A percentile compares a stretch with the other conserved stretches of the same genome.
phyloP scores from a whole-genome alignment of 2,113 vertebrate species.

The Myrmophylax atrothorax region DNA sequence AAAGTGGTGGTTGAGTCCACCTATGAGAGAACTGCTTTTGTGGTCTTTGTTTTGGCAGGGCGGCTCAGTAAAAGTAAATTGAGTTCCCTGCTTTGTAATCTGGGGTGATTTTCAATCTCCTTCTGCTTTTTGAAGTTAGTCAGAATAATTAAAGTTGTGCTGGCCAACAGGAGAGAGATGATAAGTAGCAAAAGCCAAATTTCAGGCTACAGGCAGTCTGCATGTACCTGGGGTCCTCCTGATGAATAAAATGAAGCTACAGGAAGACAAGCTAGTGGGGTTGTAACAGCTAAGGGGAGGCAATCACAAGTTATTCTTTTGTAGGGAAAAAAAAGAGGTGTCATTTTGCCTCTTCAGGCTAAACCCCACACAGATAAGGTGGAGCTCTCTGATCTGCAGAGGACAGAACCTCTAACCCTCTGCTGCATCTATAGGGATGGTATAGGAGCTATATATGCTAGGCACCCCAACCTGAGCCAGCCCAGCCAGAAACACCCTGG shows the following conservation, averaged over 20 bases:
- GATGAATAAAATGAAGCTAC: background rate
- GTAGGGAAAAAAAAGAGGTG: background rate
- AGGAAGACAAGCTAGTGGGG: background rate
- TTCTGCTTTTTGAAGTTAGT: background rate
- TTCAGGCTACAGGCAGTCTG: background rate
- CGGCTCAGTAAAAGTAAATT: background rate
- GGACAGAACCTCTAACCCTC: background rate
- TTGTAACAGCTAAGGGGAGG: background rate
- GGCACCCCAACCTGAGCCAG: background rate
- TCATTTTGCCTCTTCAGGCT: background rate
- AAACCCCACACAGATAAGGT: background rate
- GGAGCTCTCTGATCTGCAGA: background rate
- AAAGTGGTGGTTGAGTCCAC: background rate
- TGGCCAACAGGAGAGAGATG: background rate
- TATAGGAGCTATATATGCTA: background rate
- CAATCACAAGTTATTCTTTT: background rate
- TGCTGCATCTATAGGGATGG: background rate
- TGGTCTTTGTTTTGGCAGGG: background rate
- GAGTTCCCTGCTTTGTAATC: background rate
- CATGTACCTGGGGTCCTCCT: background rate
- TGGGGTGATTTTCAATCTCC: background rate
- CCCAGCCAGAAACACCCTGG: background rate
- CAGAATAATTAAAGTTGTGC: background rate
- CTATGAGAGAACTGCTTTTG: background rate
- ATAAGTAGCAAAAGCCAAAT: background rate